Conservation (phyloP, 2,888 invertebrate genomes). For the Plebejus anna region DNA sequence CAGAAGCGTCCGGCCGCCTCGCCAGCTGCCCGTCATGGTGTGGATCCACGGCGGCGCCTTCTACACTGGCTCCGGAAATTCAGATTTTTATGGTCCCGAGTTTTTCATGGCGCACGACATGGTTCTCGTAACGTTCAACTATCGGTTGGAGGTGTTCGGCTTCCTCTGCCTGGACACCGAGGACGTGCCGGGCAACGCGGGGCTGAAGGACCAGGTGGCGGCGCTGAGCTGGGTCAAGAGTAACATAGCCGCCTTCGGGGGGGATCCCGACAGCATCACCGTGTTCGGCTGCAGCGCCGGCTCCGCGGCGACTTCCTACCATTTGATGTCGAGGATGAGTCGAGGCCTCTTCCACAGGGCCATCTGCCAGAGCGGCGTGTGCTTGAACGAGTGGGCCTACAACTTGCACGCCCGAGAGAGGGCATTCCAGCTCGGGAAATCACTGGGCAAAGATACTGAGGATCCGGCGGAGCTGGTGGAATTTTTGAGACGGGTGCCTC, state of each 20-base stretch:
- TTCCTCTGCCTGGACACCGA: conserved; percentile 69
- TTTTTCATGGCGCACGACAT: conserved; percentile 67
- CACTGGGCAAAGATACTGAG: conserved; percentile 63
- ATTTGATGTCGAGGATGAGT: conserved; percentile 68
- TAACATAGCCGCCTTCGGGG: conserved; percentile 66
- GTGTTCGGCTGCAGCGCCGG: conserved; percentile 76
- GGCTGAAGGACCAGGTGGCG: conserved; percentile 72
- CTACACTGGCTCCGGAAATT: conserved; percentile 73
- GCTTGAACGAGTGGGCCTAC: conserved; percentile 68
- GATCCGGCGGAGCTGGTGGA: conserved; percentile 57
- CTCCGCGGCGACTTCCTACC: conserved; percentile 59
- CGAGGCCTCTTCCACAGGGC: conserved; percentile 67
- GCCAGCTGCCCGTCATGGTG: conserved; percentile 62
- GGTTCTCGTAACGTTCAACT: conserved; percentile 71
- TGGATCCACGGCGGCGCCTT: conserved; percentile 77
- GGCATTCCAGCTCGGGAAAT: conserved; percentile 66
- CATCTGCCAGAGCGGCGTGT: conserved; percentile 74
- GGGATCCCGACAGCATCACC: conserved; percentile 64
- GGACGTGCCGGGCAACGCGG: conserved; percentile 72
- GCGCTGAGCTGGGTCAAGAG: conserved; percentile 71
- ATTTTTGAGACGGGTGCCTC: conserved; percentile 56
- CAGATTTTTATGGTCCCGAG: conserved; percentile 71
- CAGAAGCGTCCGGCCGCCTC: conserved; percentile 45
- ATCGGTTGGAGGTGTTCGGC: conserved; percentile 71
- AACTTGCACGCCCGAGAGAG: conserved; percentile 57